A percentile compares a stretch with the other conserved stretches of the same genome.
These are phyloP conservation scores for Toxonevra muliebris DNA, from an alignment of 2,888 invertebrate genomes.

Conservation along the genomic window DNA sequence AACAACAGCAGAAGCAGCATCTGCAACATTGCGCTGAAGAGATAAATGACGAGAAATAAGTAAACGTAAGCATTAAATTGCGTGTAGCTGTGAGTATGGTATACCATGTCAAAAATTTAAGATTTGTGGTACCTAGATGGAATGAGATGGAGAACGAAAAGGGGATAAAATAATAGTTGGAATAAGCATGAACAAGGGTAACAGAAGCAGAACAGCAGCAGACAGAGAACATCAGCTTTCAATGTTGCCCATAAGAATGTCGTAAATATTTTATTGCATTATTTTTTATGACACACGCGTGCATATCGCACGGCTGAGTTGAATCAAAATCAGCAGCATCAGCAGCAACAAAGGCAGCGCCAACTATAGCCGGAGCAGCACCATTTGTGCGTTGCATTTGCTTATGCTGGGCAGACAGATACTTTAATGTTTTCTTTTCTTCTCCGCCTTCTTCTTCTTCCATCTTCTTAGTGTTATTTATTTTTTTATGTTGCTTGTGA, in stretches of 20 bases:
- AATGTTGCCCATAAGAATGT: slow-evolving; percentile 42
- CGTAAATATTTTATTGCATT: slow-evolving; percentile 46
- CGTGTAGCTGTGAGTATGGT: not conserved
- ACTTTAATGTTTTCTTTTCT: too few relatives aligned
- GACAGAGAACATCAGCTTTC: too few relatives aligned
- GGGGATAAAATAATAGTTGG: too few relatives aligned
- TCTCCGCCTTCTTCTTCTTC: too few relatives aligned
- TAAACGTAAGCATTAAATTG: not conserved
- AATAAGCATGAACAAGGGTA: slow-evolving; percentile 11
- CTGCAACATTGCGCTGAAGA: not conserved
- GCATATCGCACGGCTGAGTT: not conserved
- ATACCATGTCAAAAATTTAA: too few relatives aligned
- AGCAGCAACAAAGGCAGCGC: not conserved
- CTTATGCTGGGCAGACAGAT: not conserved
- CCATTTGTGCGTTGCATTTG: not conserved
- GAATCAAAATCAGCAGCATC: not conserved
- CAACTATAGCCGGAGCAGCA: not conserved
- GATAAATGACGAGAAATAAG: not conserved
- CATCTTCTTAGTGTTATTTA: not conserved
- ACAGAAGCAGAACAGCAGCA: slow-evolving; percentile 35
- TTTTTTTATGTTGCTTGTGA: not conserved
- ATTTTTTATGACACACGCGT: slow-evolving; percentile 39
- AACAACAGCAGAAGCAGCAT: not conserved
- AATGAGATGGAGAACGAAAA: too few relatives aligned
- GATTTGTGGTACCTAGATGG: too few relatives aligned